Conservation (phyloP, 2,888 invertebrate genomes). For the Venusia cambrica region DNA sequence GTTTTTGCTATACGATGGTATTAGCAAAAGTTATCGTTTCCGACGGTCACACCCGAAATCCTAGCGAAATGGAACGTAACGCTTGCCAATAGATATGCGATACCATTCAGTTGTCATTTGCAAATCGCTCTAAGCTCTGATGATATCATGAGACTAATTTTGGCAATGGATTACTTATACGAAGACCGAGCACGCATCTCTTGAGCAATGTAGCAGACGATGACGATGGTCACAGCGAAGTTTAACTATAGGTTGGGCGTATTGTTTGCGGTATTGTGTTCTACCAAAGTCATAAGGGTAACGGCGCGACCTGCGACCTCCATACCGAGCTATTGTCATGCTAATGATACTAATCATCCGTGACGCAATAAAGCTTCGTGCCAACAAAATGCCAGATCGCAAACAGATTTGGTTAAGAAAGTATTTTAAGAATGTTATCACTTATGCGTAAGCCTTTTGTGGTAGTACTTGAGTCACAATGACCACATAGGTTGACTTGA, state of each 20-base stretch:
- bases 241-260: constrained; percentile 63
- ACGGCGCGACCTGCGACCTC: constrained; percentile 64
- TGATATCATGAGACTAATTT: too few species aligned
- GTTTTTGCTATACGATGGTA: too few species aligned
- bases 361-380: constrained; percentile 37
- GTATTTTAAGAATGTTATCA: constrained; percentile 2
- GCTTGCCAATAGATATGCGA: constrained; percentile 34
- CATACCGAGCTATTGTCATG: constrained; percentile 64
- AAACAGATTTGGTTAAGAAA: constrained; percentile 14
- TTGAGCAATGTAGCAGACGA: constrained; percentile 56
- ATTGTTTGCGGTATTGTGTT: constrained; percentile 59
- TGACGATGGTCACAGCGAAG: constrained; percentile 48
- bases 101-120: constrained; percentile 35
- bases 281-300: constrained; percentile 58
- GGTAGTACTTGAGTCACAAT: constrained; percentile 33
- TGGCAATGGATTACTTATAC: too few species aligned
- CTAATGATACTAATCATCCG: constrained; percentile 57
- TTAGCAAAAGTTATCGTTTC: constrained; percentile 44
- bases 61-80: constrained; percentile 48
- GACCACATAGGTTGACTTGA: constrained; percentile 27
- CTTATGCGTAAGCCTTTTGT: constrained; percentile 8
- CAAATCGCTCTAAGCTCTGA: too few species aligned
- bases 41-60: constrained; percentile 37
- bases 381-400: constrained; percentile 24
- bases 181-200: constrained; percentile 38